phyloP scores from a whole-genome alignment of 2,113 vertebrate genomes.

The Lophochroa leadbeateri region DNA sequence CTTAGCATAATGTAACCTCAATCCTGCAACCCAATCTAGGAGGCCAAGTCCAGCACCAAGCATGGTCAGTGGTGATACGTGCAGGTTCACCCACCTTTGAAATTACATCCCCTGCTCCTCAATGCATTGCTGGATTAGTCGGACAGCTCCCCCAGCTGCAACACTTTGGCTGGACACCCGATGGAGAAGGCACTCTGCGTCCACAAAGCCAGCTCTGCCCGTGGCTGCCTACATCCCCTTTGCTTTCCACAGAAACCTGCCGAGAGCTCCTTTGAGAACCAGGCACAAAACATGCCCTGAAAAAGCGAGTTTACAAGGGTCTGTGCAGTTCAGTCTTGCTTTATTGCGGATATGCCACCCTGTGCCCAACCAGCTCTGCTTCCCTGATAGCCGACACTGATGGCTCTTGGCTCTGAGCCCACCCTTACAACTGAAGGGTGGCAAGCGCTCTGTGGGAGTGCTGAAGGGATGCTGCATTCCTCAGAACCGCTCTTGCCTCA shows the following conservation, averaged over 20 bases:
- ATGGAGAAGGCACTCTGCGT: neutral
- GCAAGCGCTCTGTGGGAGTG: neutral
- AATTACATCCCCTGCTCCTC: neutral
- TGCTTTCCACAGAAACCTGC: fast-evolving
- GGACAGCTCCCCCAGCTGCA: fast-evolving
- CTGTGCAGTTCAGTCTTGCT: neutral
- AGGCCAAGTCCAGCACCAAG: neutral
- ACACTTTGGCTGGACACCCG: neutral
- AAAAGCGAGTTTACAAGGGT: too few relatives aligned
- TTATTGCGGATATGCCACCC: neutral
- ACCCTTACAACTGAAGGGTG: neutral
- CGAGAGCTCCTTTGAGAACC: neutral
- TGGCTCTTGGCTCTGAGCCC: neutral
- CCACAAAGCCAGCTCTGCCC: neutral
- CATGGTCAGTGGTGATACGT: fast-evolving
- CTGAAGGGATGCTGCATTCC: neutral
- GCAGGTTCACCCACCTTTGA: neutral
- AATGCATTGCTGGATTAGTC: neutral
- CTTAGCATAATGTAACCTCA: neutral
- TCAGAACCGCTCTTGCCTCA: neutral
- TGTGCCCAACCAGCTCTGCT: neutral
- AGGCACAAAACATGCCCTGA: neutral
- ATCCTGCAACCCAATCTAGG: neutral
- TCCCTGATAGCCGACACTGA: fast-evolving
- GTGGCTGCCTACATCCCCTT: neutral